phyloP scores from a whole-genome alignment of 2,888 invertebrate species.

The Pycnomerus fuliginosus region DNA sequence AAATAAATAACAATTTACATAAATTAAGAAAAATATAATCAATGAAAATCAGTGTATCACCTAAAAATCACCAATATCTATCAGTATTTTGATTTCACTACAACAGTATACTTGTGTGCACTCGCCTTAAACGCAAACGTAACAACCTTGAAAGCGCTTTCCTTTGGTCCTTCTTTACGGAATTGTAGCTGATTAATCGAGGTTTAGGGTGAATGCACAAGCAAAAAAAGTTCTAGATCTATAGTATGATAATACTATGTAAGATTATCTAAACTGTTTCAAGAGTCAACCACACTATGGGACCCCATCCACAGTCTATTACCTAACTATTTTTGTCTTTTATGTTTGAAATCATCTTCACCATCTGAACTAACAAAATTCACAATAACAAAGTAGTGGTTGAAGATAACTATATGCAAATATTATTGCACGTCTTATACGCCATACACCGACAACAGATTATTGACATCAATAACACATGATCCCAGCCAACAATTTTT shows the following conservation, averaged over 20 bases:
- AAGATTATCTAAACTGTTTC: constrained; percentile 47
- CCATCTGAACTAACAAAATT: constrained; percentile 13
- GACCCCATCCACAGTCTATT: too few species aligned
- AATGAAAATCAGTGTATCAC: constrained; percentile 36
- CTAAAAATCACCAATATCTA: constrained; percentile 39
- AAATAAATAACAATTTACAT: too few species aligned
- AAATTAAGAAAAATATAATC: constrained; percentile 29
- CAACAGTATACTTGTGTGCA: constrained; percentile 37
- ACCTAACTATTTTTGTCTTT: too few species aligned
- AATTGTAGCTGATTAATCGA: constrained; percentile 30
- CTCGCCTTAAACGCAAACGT: constrained; percentile 24
- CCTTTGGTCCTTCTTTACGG: constrained; percentile 24
- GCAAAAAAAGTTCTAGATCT: constrained; percentile 33
- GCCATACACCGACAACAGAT: constrained; percentile 32
- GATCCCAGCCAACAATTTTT: constrained; percentile 26
- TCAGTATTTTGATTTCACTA: constrained; percentile 35
- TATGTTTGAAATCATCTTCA: too few species aligned
- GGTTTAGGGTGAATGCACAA: constrained; percentile 18
- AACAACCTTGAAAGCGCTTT: constrained; percentile 12
- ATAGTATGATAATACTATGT: constrained; percentile 51
- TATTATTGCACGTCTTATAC: constrained; percentile 30
- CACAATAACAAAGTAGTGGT: constrained; percentile 20
- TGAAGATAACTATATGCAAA: constrained; percentile 16
- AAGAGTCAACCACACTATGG: constrained; percentile 23
- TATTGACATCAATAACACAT: constrained; percentile 37